Percentiles rank a stretch among this genome's conserved stretches.
These are phyloP conservation scores for Drosophila conformis DNA, from an alignment of 2,888 invertebrate genomes.

Conservation along the genomic window DNA sequence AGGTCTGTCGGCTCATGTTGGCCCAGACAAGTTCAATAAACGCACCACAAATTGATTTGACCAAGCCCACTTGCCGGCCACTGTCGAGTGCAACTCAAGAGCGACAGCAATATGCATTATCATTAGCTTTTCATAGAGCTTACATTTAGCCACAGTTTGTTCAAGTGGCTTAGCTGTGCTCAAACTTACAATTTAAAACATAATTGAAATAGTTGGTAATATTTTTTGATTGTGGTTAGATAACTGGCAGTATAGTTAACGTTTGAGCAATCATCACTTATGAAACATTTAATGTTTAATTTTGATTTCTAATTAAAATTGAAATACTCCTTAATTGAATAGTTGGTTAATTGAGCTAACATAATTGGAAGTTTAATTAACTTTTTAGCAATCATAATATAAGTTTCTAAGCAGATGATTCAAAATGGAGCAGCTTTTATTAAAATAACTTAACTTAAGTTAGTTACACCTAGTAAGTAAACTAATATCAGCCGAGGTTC, in stretches of 20 bases:
- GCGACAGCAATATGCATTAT: constrained; percentile 32
- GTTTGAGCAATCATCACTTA: not conserved
- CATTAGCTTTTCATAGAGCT: constrained; percentile 14
- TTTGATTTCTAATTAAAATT: not conserved
- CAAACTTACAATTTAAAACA: not conserved
- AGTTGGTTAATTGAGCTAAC: not conserved
- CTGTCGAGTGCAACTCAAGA: constrained; percentile 46
- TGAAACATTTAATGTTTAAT: too few relatives aligned
- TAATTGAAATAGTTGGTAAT: not conserved
- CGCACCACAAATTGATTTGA: constrained; percentile 74
- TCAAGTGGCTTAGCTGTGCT: not conserved
- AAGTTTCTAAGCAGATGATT: not conserved
- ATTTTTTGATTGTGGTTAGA: not conserved
- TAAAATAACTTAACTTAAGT: not conserved
- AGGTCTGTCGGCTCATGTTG: constrained; percentile 24
- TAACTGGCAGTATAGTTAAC: not conserved
- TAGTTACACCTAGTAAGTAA: not conserved
- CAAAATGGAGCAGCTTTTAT: not conserved
- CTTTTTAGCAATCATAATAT: not conserved
- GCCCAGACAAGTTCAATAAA: constrained; percentile 72
- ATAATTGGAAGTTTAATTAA: not conserved
- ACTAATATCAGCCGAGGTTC: not conserved
- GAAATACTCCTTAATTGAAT: not conserved
- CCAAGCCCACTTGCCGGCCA: constrained; percentile 56
- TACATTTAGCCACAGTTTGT: not conserved